Evolutionary conservation across 2,797 vertebrate species (phyloP), one percentile per base, ranked within the genome.

Genomic region (Rhinichthys osculus): DNA sequence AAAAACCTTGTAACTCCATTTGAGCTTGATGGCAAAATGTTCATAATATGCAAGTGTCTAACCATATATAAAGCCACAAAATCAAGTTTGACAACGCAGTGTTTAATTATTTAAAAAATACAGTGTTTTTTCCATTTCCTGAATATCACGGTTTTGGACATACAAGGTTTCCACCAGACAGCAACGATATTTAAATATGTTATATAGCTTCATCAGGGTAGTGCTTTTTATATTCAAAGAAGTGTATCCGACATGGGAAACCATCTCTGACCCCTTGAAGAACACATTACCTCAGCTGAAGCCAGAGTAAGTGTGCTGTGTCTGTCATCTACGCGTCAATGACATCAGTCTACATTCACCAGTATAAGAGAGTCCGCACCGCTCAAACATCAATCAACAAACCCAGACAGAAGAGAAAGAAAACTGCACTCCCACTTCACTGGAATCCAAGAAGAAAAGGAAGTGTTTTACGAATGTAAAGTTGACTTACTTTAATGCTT

Each of bases 311-410:
- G 42, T 76, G 59, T 82, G 79, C 38, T 35, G 21, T 64, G 52
- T 79, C 86, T 84, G 81, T 89, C 86, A 83, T 44, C 80, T 78
- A 57, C 44, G 80, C 81, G 82, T 81, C 78, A 84, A 70, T 78
- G 69, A 62, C 66, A 76, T 44, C 40, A 64, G 38, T 69, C 57
- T 44, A 13, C 64, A 59, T 73, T 67, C 19, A 44, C 77, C 69
- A 17, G 66, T 57, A 47, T 27, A 47, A 78, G 66, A 69, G 19
- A 79, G 52, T 77, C 42, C 64, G n/a, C 79, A 78, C 52, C n/a
- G 27, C 78, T 87, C 44, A 72, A 78, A 80, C 76, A 50, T 84
- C 87, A 78, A 54, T 87, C 83, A 87, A 70, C 71, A 62, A 52
- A 67, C 67, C 70, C 67, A 23, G 57, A 47, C 82, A 62, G n/a